Evolutionary conservation across 2,888 invertebrate genomes (phyloP).

Genomic region (Eupelmus urozonus): DNA sequence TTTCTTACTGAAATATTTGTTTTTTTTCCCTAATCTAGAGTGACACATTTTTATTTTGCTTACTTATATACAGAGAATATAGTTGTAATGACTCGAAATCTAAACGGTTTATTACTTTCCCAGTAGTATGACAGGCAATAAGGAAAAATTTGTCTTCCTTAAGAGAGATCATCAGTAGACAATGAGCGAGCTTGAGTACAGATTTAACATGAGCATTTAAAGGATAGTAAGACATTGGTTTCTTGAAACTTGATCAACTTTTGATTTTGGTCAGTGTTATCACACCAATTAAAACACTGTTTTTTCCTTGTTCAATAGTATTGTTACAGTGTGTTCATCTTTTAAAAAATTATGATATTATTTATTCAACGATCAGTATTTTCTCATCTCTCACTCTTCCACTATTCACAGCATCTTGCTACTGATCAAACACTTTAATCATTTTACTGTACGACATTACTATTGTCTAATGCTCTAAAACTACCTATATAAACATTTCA

Average conservation of each 20-base stretch:
- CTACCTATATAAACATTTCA: conserved; percentile 65
- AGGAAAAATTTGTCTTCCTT: conserved; percentile 1
- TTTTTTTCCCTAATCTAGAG: conserved; percentile 27
- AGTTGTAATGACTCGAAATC: conserved; percentile 10
- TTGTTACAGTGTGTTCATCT: conserved; percentile 17
- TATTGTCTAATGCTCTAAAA: conserved; percentile 58
- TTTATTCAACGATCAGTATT: conserved; percentile 34
- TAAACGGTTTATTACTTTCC: conserved; percentile 29
- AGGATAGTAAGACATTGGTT: conserved; percentile 38
- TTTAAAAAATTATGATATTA: conserved; percentile 40
- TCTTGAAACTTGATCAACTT: conserved; percentile 50
- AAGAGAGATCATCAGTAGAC: conserved; percentile 8
- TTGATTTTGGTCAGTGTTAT: conserved; percentile 41
- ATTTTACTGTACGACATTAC: conserved; percentile 48
- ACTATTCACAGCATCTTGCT: conserved; percentile 49
- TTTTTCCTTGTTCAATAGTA: conserved; percentile 21
- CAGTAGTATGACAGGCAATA: conserved; percentile 7
- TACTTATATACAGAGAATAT: conserved; percentile 37
- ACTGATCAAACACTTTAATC: conserved; percentile 43
- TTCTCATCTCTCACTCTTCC: conserved; percentile 56
- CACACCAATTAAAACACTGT: conserved; percentile 32
- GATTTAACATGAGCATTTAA: conserved; percentile 20
- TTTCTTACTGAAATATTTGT: conserved; percentile 4
- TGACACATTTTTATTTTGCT: conserved; percentile 31
- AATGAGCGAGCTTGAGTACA: conserved; percentile 36